These are phyloP conservation scores for Spialia ferax DNA, from an alignment of 2,888 invertebrate species.

Conservation along the genomic window DNA sequence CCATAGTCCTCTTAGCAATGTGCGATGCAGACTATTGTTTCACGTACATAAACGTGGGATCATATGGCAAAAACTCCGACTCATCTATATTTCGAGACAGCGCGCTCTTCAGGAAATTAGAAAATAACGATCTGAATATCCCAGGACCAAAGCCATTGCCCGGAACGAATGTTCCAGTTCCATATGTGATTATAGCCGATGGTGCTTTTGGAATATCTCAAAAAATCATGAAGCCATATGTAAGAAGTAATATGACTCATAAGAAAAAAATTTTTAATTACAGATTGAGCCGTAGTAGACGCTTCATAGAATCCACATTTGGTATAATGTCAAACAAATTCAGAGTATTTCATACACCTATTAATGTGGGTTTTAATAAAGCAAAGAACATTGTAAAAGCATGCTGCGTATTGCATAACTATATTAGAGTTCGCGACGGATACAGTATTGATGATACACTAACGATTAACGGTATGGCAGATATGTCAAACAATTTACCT, in stretches of 20 bases:
- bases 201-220: slow-evolving; percentile 54
- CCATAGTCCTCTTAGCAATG: slow-evolving; percentile 53
- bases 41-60: slow-evolving; percentile 51
- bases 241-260: slow-evolving; percentile 27
- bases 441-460: slow-evolving; percentile 37
- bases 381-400: slow-evolving; percentile 50
- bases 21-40: slow-evolving; percentile 54
- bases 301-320: slow-evolving; percentile 45
- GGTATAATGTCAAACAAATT: slow-evolving; percentile 54
- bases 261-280: slow-evolving; percentile 31
- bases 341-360: slow-evolving; percentile 52
- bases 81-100: slow-evolving; percentile 47
- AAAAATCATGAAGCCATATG: slow-evolving; percentile 37
- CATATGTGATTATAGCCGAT: slow-evolving; percentile 50
- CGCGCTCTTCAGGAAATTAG: slow-evolving; percentile 43
- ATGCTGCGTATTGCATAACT: slow-evolving; percentile 37
- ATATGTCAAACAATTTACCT: slow-evolving; percentile 43
- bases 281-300: slow-evolving; percentile 26
- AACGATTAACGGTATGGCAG: slow-evolving; percentile 43
- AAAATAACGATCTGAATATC: slow-evolving; percentile 47
- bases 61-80: slow-evolving; percentile 53
- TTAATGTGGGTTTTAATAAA: slow-evolving; percentile 47
- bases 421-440: slow-evolving; percentile 49
- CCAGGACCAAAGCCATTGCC: slow-evolving; percentile 49
- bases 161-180: slow-evolving; percentile 49